A percentile compares a stretch with the other conserved stretches of the same genome.
Evolutionary conservation across 2,888 invertebrate genomes (phyloP).

Genomic region (Drosophila engyochracea): DNA sequence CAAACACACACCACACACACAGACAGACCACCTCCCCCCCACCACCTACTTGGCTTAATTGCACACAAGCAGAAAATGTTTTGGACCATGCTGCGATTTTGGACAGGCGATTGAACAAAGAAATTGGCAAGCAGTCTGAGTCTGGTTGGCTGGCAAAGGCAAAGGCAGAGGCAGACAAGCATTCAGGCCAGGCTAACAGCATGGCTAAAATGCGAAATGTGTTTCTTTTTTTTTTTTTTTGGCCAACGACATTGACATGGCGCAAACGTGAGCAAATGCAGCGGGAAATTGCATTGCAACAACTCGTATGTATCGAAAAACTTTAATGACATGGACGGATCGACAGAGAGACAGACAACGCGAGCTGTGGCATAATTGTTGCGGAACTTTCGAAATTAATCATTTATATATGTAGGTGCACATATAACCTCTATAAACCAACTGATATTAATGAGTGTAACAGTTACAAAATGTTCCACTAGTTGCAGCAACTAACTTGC

Average conservation of each 20-base stretch:
- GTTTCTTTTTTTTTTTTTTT: conserved; percentile 46
- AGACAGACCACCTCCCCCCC: background rate
- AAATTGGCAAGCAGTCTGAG: conserved; percentile 63
- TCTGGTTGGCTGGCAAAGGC: conserved; percentile 4
- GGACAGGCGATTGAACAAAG: conserved; percentile 73
- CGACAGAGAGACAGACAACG: no score
- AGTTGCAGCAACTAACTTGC: background rate
- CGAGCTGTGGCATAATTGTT: conserved; percentile 15
- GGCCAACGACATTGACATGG: conserved; percentile 60
- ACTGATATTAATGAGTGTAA: background rate
- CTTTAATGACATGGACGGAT: conserved; percentile 3
- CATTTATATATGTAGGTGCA: background rate
- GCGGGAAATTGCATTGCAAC: conserved; percentile 35
- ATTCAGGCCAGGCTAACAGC: conserved; percentile 31
- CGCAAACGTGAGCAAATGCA: conserved; percentile 59
- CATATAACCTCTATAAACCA: background rate
- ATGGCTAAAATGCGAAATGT: conserved; percentile 52
- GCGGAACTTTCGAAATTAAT: conserved; percentile 7
- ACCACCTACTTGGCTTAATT: conserved; percentile 30
- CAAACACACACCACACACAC: background rate
- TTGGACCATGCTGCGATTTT: conserved; percentile 46
- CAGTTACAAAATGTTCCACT: background rate
- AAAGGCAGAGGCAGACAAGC: conserved; percentile 4
- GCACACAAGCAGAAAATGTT: conserved; percentile 31
- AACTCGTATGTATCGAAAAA: conserved; percentile 6